A percentile compares a stretch with the other conserved stretches of the same genome.
These are phyloP conservation scores for Parambassis ranga DNA, from an alignment of 2,797 vertebrate species.

Conservation along the genomic window DNA sequence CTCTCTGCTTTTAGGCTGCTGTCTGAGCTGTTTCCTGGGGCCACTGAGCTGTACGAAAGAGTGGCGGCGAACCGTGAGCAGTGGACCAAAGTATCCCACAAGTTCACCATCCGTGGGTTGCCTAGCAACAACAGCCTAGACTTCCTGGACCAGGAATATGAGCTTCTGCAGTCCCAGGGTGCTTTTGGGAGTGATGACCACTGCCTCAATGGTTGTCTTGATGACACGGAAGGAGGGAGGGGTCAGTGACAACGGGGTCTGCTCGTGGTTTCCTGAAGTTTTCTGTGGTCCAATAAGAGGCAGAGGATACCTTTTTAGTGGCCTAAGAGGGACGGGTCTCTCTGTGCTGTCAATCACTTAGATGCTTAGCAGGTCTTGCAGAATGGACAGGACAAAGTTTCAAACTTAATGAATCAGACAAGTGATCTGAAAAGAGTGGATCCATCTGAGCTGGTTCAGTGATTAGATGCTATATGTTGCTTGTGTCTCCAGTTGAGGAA, in stretches of 20 bases:
- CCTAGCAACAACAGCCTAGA: slow-evolving; percentile 98
- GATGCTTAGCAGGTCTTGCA: slow-evolving; percentile 60
- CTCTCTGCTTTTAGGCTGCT: slow-evolving; percentile 82
- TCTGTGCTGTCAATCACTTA: slow-evolving; percentile 66
- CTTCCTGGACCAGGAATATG: slow-evolving; percentile 95
- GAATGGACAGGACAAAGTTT: slow-evolving; percentile 46
- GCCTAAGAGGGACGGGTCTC: slow-evolving; percentile 50
- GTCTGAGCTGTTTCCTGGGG: slow-evolving; percentile 90
- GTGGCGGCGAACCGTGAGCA: slow-evolving; percentile 95
- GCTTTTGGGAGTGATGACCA: slow-evolving; percentile 79
- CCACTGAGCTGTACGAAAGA: slow-evolving; percentile 88
- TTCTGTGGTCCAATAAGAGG: slow-evolving; percentile 59
- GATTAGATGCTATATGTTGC: slow-evolving; percentile 64
- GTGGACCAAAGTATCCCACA: slow-evolving; percentile 97
- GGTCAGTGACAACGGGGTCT: slow-evolving; percentile 67
- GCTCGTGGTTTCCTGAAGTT: slow-evolving; percentile 38
- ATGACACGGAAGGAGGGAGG: slow-evolving; percentile 68
- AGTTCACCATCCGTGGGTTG: slow-evolving; percentile 95
- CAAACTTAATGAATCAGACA: slow-evolving; percentile 43
- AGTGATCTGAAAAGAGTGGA: slow-evolving; percentile 48
- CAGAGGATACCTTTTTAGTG: slow-evolving; percentile 60
- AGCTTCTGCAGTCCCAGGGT: slow-evolving; percentile 84
- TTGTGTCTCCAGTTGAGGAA: slow-evolving; percentile 61
- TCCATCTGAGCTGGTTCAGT: slow-evolving; percentile 53
- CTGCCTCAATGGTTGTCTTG: slow-evolving; percentile 87